phyloP scores from a whole-genome alignment of 2,113 vertebrate species.

The Callithrix jacchus region DNA sequence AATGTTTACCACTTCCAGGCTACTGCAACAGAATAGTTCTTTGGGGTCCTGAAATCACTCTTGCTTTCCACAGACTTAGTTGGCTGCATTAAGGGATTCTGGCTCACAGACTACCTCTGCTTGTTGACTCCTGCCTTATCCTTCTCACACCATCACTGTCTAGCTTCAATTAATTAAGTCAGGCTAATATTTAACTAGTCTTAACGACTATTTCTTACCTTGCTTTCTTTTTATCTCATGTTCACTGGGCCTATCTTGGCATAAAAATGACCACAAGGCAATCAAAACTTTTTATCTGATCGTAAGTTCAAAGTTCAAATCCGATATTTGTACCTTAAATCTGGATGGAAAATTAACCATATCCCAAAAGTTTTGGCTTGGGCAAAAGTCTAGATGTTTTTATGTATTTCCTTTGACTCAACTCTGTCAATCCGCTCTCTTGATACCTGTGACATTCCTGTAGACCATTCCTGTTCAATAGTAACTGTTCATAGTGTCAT shows the following conservation, averaged over 20 bases:
- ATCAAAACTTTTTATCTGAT: not conserved
- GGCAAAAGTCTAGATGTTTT: not conserved
- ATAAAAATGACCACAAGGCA: not conserved
- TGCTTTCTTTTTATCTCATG: not conserved
- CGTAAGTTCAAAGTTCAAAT: not conserved
- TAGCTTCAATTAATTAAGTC: constrained; percentile 13
- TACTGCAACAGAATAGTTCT: not conserved
- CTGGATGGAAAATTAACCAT: not conserved
- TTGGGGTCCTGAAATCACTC: not conserved
- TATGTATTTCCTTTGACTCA: not conserved
- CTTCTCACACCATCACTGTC: not conserved
- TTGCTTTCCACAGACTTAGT: not conserved
- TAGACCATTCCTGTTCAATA: not conserved
- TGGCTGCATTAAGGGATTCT: not conserved
- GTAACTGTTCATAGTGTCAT: not conserved
- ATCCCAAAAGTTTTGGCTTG: not conserved
- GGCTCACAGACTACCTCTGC: not conserved
- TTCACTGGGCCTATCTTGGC: not conserved
- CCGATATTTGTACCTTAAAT: not conserved
- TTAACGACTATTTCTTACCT: not conserved
- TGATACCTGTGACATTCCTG: not conserved
- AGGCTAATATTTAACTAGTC: not conserved
- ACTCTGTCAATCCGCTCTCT: not conserved
- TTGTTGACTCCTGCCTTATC: not conserved
- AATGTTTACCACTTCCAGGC: not conserved